phyloP scores from a whole-genome alignment of 2,113 vertebrate genomes.

The Polypterus senegalus region DNA sequence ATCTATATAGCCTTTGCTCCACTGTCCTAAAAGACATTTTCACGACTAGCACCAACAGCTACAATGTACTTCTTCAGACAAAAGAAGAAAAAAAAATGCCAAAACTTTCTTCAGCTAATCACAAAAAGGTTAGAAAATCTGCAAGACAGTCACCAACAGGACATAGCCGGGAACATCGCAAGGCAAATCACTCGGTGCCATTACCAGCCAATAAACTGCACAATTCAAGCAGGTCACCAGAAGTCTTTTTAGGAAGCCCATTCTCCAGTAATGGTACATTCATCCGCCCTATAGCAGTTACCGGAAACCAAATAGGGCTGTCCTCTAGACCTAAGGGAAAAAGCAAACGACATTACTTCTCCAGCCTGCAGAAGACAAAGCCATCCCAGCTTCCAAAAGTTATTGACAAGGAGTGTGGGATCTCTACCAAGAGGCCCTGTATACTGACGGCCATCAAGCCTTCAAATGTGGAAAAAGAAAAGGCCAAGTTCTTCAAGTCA shows the following conservation, averaged over 20 bases:
- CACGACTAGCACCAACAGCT: constrained; percentile 66
- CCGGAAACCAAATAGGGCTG: constrained; percentile 39
- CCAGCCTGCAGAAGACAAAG: constrained; percentile 34
- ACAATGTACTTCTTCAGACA: constrained; percentile 64
- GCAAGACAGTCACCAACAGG: constrained; percentile 16
- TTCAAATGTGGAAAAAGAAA: constrained; percentile 76
- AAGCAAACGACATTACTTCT: constrained; percentile 23
- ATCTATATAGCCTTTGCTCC: constrained; percentile 42
- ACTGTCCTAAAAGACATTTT: constrained; percentile 66
- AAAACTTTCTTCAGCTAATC: constrained; percentile 29
- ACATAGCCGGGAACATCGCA: constrained; percentile 25
- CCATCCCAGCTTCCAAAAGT: constrained; percentile 37
- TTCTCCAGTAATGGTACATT: constrained; percentile 30
- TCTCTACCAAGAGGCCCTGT: constrained; percentile 55
- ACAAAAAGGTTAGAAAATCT: constrained; percentile 34
- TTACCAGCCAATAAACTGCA: constrained; percentile 20
- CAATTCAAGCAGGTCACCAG: constrained; percentile 29
- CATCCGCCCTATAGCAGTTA: constrained; percentile 30
- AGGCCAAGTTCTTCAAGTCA: constrained; percentile 69
- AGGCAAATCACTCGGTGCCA: constrained; percentile 16
- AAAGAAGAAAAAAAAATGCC: constrained; percentile 56
- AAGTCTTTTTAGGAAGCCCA: constrained; percentile 23
- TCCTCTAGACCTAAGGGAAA: constrained; percentile 32
- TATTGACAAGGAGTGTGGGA: constrained; percentile 39
- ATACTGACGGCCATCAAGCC: constrained; percentile 83